Evolutionary conservation across 2,113 vertebrate genomes (phyloP).

Genomic region (Neogale vison): DNA sequence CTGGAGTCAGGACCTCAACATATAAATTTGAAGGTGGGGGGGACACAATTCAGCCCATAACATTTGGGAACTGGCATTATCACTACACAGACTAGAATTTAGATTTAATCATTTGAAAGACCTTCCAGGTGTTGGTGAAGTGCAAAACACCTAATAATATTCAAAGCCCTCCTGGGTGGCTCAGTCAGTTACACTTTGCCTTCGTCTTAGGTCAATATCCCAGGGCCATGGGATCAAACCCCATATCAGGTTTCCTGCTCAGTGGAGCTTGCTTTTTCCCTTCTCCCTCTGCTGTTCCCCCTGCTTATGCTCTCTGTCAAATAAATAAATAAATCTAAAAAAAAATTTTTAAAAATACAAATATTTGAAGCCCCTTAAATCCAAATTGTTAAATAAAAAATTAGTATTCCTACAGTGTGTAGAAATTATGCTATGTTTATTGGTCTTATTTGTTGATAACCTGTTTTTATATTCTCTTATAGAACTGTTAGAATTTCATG

Average conservation of each 20-base stretch:
- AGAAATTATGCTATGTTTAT: neutral
- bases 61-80: neutral
- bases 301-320: too few relatives aligned
- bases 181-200: too few relatives aligned
- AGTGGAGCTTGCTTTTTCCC: too few relatives aligned
- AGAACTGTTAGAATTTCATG: neutral
- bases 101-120: neutral
- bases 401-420: neutral
- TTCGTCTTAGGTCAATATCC: too few relatives aligned
- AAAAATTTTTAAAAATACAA: neutral
- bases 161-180: neutral
- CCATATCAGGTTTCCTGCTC: too few relatives aligned
- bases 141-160: neutral
- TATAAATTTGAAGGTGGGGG: neutral
- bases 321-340: too few relatives aligned
- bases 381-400: neutral
- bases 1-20: neutral
- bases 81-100: neutral
- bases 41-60: neutral
- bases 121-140: neutral
- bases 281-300: too few relatives aligned
- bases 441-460: neutral
- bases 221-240: too few relatives aligned
- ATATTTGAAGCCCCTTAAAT: neutral
- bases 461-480: neutral